These are phyloP conservation scores for Esox masquinongy DNA, from an alignment of 2,797 vertebrate species.

Conservation along the genomic window DNA sequence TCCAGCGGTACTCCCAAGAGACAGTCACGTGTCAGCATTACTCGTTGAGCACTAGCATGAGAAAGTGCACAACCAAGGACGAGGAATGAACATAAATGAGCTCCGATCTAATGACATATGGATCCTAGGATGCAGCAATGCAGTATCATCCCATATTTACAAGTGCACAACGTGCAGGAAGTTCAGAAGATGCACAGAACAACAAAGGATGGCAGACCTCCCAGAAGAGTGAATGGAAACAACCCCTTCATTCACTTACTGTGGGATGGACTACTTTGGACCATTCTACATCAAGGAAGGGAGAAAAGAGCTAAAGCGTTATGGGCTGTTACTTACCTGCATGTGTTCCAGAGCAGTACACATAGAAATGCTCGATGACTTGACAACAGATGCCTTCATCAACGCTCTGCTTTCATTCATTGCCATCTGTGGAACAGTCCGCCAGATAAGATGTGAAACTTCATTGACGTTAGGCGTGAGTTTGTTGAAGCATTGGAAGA, in stretches of 20 bases:
- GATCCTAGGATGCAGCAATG: conserved; percentile 23
- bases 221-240: conserved; percentile 14
- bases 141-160: conserved; percentile 5
- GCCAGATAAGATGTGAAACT: conserved; percentile 34
- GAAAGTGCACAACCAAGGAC: background rate
- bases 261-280: too few species aligned
- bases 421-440: conserved; percentile 25
- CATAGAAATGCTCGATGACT: conserved; percentile 1
- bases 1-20: conserved; percentile 33
- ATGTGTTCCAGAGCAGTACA: background rate
- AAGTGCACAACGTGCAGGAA: conserved; percentile 17
- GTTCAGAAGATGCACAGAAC: conserved; percentile 15
- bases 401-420: conserved; percentile 27
- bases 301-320: background rate
- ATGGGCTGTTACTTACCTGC: background rate
- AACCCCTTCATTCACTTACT: conserved; percentile 9
- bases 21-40: conserved; percentile 26
- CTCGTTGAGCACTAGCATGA: conserved; percentile 32
- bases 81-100: conserved; percentile 21
- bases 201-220: conserved; percentile 31
- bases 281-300: too few species aligned
- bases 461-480: conserved; percentile 28
- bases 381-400: conserved; percentile 12
- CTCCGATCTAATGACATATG: conserved; percentile 20
- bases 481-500: conserved; percentile 14